Percentiles rank a stretch among this genome's conserved stretches.
These are phyloP conservation scores for Aphelenchoides bicaudatus DNA, from an alignment of 2,888 invertebrate genomes.

Conservation along the genomic window DNA sequence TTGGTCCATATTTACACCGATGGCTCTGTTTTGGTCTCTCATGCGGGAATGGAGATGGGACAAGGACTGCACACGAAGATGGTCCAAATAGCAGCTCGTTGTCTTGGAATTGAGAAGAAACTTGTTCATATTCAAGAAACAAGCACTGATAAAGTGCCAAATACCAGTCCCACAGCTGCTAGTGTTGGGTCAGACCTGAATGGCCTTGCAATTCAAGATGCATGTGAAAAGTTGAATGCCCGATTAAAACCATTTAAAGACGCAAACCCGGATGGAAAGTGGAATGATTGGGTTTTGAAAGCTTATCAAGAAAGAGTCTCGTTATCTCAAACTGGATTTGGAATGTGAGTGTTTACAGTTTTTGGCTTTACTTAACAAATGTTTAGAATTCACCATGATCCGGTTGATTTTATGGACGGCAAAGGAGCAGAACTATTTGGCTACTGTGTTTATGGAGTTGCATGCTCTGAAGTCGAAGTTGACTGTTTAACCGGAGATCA, in stretches of 20 bases:
- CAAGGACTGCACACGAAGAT: conserved; percentile 75
- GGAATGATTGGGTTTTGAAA: conserved; percentile 77
- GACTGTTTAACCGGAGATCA: conserved; percentile 92
- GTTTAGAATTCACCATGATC: conserved; percentile 46
- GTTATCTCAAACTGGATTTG: conserved; percentile 79
- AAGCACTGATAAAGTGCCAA: conserved; percentile 83
- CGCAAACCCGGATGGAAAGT: conserved; percentile 73
- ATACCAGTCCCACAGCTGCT: conserved; percentile 83
- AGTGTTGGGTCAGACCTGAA: conserved; percentile 83
- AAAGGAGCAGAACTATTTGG: conserved; percentile 74
- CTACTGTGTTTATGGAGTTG: conserved; percentile 82
- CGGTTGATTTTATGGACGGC: conserved; percentile 48
- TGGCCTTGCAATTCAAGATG: conserved; percentile 75
- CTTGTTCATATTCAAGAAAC: conserved; percentile 70
- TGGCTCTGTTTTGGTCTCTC: conserved; percentile 77
- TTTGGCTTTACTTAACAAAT: background rate
- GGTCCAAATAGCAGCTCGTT: conserved; percentile 48
- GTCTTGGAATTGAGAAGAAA: conserved; percentile 46
- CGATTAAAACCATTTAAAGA: conserved; percentile 74
- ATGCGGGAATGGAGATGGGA: conserved; percentile 90
- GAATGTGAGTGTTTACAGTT: conserved; percentile 62
- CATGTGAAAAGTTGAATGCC: conserved; percentile 71
- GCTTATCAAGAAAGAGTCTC: conserved; percentile 77
- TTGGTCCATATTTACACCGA: conserved; percentile 77
- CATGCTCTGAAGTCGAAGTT: conserved; percentile 82